Evolutionary conservation across 35 echinoderm and acorn worm genomes (phyloP), one percentile per base, ranked within the genome.

Genomic region (Holothuria glaberrima): DNA sequence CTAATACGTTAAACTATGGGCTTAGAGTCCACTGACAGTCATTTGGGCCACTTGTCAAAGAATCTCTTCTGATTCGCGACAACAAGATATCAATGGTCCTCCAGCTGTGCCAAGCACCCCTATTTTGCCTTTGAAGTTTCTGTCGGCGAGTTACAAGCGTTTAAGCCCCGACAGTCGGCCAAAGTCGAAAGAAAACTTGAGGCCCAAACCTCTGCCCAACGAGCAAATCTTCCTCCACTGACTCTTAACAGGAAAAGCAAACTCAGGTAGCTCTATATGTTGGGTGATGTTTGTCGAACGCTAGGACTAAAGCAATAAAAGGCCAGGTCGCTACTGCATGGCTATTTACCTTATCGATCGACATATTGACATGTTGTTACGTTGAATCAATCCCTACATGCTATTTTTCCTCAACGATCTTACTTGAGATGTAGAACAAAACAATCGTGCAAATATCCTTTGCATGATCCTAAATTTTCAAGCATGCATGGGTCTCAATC

Each of bases 321-420:
- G 50, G n/a, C 74, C 44, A 48, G 74, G 74, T 78, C 20, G 74
- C 74, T 78, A 30, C 74, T 78, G 50, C 74, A 78, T 78, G 74
- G 21, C 26, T 78, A 28, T 78, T 78, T 78, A 78, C 74, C 21
- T 12, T 48, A 78, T 78, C 41, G 74, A 78, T 78, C 17, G 36
- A 78, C 74, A 78, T 78, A 78, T 78, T 78, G 74, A 78, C 74
- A 78, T 78, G 74, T 78, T 78, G 74, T 78, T 50, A 78, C 74
- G 74, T 78, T 78, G 44, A 78, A 52, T 48, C 74, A 78, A 78
- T 48, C 74, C 50, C 16, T 54, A 54, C 50, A 54, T 54, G 50
- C 50, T 17, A 17, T 54, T 54, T 17, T 54, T 54, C 10, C 50
- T 54, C 50, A 9, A 54, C 9, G 13, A 54, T 54, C 50, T 54